Base-by-base conservation (phyloP, 2,888 invertebrate genomes). In the Melanchra persicariae region DNA sequence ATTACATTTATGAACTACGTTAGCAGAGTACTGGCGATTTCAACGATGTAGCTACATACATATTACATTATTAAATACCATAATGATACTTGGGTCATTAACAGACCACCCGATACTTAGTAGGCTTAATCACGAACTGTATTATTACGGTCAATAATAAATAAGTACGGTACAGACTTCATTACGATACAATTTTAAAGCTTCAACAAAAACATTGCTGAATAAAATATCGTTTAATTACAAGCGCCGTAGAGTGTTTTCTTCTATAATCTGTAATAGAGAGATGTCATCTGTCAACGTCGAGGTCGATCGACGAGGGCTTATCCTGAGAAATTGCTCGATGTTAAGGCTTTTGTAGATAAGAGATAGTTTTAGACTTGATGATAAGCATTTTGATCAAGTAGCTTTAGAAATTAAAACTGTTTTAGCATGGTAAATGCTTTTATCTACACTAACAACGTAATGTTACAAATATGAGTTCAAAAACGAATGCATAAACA, bases 221-320 rank as follows among this genome's bases (percentile, higher is more conserved):
- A 8, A 69, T 65, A 77, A 74, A 81, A 76, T 60, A 83, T 65
- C 57, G 62, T 57, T 74, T 84, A 82, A 84, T 84, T 82, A 74
- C 72, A 59, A 67, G 60, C 67, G 54, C 60, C 45, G 67, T 64
- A n/a, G 62, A 70, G 68, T 64, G 43, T 70, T 80, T 62, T 76
- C 72, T 82, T 74, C 54, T 70, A 70, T 74, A 84, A 86, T 84
- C 78, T 71, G 58, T 83, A 70, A 81, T 76, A 78, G 73, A 80
- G 73, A 68, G 54, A 74, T 74, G 77, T 84, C 81, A 87, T 87
- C 87, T 77, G 85, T 87, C 87, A 85, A 85, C 77, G 87, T 87
- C 87, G 66, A 8, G n/a, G 34, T 40, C 75, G 82, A 86, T 85
- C 79, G 83, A 82, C 81, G 70, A 79, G 77, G 81, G 83, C 77